Evolutionary conservation across 2,797 vertebrate genomes (phyloP).

Genomic region (Lepilemur septentrionalis): DNA sequence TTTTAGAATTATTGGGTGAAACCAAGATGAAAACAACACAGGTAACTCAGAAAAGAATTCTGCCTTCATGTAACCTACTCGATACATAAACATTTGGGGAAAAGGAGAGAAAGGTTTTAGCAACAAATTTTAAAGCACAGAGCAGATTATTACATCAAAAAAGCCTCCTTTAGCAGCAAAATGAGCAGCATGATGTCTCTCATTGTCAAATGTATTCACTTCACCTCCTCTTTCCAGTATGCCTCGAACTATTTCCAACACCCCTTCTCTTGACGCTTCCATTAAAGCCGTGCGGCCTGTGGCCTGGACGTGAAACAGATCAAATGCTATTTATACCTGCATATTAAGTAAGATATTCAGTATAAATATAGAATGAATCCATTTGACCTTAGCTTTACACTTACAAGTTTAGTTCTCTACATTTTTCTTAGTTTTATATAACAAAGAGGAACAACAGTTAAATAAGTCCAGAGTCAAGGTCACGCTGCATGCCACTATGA

Average conservation of each 20-base stretch:
- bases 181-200: slow-evolving; percentile 89
- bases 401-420: background rate
- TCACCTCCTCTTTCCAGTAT: slow-evolving; percentile 90
- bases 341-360: background rate
- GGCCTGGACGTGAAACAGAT: slow-evolving; percentile 81
- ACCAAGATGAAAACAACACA: background rate
- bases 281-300: slow-evolving; percentile 93
- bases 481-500: background rate
- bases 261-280: slow-evolving; percentile 90
- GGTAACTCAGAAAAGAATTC: background rate
- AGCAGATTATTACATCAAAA: slow-evolving; percentile 88
- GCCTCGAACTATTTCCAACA: slow-evolving; percentile 85
- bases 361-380: background rate
- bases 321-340: background rate
- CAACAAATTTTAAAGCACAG: slow-evolving; percentile 29
- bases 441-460: background rate
- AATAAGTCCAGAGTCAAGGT: background rate
- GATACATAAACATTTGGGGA: background rate
- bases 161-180: slow-evolving; percentile 94
- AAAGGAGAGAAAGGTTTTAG: background rate
- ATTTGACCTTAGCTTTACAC: background rate
- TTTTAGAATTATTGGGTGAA: slow-evolving; percentile 2
- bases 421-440: background rate
- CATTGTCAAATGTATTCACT: slow-evolving; percentile 87
- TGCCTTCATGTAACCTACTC: background rate